These are phyloP conservation scores for Apis dorsata DNA, from an alignment of 1,140 invertebrate genomes.

Conservation along the genomic window DNA sequence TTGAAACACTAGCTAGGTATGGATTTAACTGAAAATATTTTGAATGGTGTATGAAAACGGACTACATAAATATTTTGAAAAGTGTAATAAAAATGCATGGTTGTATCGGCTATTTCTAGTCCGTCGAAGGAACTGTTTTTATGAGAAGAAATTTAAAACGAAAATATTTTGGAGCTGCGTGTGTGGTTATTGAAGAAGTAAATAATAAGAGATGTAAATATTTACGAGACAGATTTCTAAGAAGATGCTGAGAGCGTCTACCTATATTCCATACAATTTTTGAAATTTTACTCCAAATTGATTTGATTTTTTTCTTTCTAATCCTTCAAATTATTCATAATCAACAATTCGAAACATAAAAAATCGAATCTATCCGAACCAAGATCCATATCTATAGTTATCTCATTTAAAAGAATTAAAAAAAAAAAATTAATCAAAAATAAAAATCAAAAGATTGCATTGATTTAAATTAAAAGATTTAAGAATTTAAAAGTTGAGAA, in stretches of 20 bases:
- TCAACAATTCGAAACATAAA: background rate
- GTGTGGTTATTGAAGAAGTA: background rate
- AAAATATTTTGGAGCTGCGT: background rate
- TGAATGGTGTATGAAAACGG: background rate
- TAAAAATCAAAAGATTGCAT: background rate
- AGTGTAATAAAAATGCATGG: background rate
- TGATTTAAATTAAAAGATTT: background rate
- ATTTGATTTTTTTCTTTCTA: background rate
- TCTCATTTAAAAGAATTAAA: background rate
- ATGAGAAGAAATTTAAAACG: background rate
- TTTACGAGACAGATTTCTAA: constrained; percentile 5
- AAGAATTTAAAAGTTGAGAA: background rate
- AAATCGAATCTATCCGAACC: background rate
- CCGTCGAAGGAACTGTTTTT: background rate
- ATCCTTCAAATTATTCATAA: background rate
- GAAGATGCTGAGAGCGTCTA: background rate
- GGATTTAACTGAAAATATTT: background rate
- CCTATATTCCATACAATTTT: background rate
- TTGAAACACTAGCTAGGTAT: too few species aligned
- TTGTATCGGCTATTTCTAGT: background rate
- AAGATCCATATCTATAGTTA: too few species aligned
- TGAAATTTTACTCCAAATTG: background rate
- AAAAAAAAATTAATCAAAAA: background rate
- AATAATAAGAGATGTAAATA: constrained; percentile 9
- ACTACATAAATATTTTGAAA: background rate